Conservation (phyloP, 2,113 vertebrate species). For the Hirundichthys speculiger region DNA sequence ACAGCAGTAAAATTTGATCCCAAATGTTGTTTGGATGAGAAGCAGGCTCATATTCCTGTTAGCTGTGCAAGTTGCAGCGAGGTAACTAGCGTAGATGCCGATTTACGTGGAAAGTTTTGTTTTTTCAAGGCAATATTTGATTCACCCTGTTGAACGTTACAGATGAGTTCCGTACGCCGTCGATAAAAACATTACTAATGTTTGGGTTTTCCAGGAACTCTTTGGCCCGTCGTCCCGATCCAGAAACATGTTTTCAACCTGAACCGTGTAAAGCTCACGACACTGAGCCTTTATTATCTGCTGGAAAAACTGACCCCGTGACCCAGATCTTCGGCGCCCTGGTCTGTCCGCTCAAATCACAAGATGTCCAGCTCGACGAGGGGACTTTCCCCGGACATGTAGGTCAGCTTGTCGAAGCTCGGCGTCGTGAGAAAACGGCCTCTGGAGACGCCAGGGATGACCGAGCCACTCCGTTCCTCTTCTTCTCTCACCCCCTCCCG, state of each 20-base stretch:
- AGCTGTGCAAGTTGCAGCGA: too few species aligned
- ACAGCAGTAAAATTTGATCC: neutral
- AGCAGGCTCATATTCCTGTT: neutral
- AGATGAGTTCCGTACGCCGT: too few species aligned
- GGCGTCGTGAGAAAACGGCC: neutral
- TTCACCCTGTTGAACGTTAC: too few species aligned
- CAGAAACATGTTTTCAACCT: neutral
- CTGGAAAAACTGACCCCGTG: slow-evolving; percentile 14
- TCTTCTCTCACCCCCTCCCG: neutral
- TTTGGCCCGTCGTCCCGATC: too few species aligned
- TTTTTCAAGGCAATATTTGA: too few species aligned
- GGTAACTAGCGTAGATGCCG: too few species aligned
- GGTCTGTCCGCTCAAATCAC: neutral
- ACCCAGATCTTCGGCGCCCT: slow-evolving; percentile 12
- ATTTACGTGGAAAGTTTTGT: too few species aligned
- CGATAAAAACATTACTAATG: too few species aligned
- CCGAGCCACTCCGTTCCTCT: too few species aligned
- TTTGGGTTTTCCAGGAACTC: too few species aligned
- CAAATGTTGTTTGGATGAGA: neutral
- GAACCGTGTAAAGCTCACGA: slow-evolving; percentile 10
- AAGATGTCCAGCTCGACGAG: neutral
- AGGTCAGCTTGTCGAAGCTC: slow-evolving; percentile 14
- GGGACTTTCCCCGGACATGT: slow-evolving; percentile 40
- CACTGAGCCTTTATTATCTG: neutral
- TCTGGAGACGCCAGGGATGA: neutral